Conservation (phyloP, 2,797 vertebrate species). For the Champsocephalus gunnari region DNA sequence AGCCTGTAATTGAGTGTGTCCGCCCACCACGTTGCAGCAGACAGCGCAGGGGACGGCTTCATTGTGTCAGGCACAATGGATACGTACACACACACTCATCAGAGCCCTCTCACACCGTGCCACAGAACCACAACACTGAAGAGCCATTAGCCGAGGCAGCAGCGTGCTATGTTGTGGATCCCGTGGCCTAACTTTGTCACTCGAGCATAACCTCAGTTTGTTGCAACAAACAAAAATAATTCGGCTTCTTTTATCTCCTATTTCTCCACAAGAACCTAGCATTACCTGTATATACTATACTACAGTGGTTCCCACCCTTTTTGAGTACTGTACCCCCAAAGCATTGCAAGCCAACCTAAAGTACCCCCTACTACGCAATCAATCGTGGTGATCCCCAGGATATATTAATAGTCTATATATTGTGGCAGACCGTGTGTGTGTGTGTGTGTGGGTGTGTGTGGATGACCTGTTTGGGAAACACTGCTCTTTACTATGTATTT, state of each 20-base stretch:
- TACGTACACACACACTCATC: conserved; percentile 50
- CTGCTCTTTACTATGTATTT: no score
- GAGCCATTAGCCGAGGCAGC: conserved; percentile 29
- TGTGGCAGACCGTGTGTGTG: no score
- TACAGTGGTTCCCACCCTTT: no score
- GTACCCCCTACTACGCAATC: no score
- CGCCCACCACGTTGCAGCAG: conserved; percentile 78
- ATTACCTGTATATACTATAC: no score
- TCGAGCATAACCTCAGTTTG: neutral
- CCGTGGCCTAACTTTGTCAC: conserved; percentile 8
- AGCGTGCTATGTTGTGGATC: conserved; percentile 2
- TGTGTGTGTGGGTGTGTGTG: no score
- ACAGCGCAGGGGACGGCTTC: conserved; percentile 63
- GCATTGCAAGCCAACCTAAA: no score
- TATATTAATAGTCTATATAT: no score
- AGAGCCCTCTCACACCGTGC: conserved; percentile 28
- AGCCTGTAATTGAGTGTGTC: conserved; percentile 86
- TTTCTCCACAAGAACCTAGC: neutral
- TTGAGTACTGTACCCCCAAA: no score
- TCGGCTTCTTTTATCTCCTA: neutral
- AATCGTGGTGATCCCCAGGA: no score
- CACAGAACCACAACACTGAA: conserved; percentile 10
- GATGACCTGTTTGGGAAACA: no score
- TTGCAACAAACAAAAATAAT: conserved; percentile 9
- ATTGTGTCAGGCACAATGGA: conserved; percentile 74